Base-by-base conservation (phyloP, 1,140 invertebrate species). In the Drosophila elegans region DNA sequence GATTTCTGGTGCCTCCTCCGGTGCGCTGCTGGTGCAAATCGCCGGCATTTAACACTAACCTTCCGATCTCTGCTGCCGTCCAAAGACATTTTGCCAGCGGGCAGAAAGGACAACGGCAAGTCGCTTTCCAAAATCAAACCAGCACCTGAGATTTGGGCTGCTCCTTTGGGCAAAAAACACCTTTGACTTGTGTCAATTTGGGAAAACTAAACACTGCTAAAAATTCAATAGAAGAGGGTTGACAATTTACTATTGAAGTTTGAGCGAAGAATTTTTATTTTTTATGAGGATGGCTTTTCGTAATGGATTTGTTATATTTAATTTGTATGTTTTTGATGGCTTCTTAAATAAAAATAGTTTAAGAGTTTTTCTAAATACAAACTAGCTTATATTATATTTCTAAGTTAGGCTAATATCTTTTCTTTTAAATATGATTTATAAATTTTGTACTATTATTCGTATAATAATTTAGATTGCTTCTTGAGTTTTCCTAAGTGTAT, bases 1-100 rank as follows among this genome's bases (percentile, higher is more conserved):
- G 45, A 34, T 13, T 51, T 36, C 16, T 10, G 52, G 46, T 55
- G 53, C 77, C 69, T 68, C 80, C 80, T 75, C 74, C 49, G 73
- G 80, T 85, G 80, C 84, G 38, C 84, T 78, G 84, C 84, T 89
- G 84, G 84, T 89, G 84, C 80, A 89, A 89, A 89, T 89, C 69
- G 84, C 39, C 63, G 57, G 52, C 84, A 80, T 89, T 90, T 89
- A 89, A 74, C 79, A 89, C 76, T 71, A 82, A 80, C 80, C 78
- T 80, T 80, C 60, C 67, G 75, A 55, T 69, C 56, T 52, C 27
- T 45, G 49, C 25, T 72, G 55, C 51, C 36, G 52, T 51, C 62
- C 29, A 39, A 39, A 49, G 32, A 53, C 16, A 11, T 38, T 9
- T n/a, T 46, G 36, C 16, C 64, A 46, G 51, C 36, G 73, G 60